Evolutionary conservation across 2,888 invertebrate genomes (phyloP).

Genomic region (Ichneumoninae sp.): DNA sequence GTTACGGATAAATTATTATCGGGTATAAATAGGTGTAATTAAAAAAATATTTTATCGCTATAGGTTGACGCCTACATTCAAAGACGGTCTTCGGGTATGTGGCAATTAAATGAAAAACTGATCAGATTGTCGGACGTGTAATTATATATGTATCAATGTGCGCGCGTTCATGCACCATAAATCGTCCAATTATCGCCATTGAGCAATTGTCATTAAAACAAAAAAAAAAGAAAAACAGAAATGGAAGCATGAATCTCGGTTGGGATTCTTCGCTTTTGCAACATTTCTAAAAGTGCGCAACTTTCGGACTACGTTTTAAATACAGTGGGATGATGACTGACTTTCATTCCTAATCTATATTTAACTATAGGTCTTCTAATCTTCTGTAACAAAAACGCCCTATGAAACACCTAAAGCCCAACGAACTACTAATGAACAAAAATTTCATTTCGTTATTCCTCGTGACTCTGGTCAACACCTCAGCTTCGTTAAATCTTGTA

Average conservation of each 20-base stretch:
- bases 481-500: not conserved
- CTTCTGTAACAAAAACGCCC: not conserved
- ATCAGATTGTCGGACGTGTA: slow-evolving; percentile 31
- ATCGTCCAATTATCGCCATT: slow-evolving; percentile 27
- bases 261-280: not conserved
- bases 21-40: slow-evolving; percentile 38
- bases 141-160: slow-evolving; percentile 13
- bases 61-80: slow-evolving; percentile 12
- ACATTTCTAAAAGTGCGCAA: not conserved
- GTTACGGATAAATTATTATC: slow-evolving; percentile 35
- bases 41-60: slow-evolving; percentile 39
- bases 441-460: slow-evolving; percentile 45
- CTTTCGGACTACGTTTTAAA: not conserved
- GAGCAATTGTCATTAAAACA: slow-evolving; percentile 7
- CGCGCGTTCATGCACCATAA: not conserved
- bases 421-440: not conserved
- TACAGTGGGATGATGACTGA: not conserved
- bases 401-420: not conserved
- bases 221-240: slow-evolving; percentile 11
- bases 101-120: slow-evolving; percentile 35
- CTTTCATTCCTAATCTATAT: not conserved
- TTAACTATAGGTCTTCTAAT: not conserved
- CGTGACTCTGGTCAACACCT: slow-evolving; percentile 15
- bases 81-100: slow-evolving; percentile 10
- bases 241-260: not conserved